Percentiles rank a stretch among this genome's conserved stretches.
These are phyloP conservation scores for Pristis pectinata DNA, from an alignment of 2,797 vertebrate species.

Conservation along the genomic window DNA sequence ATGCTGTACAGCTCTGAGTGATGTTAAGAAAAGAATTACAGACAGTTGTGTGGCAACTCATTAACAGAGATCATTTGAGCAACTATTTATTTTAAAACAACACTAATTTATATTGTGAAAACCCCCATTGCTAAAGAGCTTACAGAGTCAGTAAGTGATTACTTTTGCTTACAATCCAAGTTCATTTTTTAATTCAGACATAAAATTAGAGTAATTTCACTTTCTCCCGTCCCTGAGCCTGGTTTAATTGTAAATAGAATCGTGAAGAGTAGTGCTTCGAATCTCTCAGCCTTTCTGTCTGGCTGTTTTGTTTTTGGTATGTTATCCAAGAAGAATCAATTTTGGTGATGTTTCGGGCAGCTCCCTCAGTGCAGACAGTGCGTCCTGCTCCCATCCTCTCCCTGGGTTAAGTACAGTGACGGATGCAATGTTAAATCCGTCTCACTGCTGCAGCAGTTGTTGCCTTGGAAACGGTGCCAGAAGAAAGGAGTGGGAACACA, in stretches of 20 bases:
- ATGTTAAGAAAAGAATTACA: background rate
- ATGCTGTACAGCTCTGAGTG: too few species aligned
- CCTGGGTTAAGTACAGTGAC: background rate
- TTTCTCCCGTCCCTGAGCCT: background rate
- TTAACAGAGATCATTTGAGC: background rate
- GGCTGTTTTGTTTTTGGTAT: background rate
- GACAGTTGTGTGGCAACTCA: background rate
- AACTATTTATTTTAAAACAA: background rate
- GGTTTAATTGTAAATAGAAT: background rate
- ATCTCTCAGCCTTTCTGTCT: background rate
- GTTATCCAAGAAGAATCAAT: background rate
- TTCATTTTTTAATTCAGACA: background rate
- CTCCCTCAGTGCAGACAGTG: background rate
- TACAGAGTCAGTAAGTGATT: background rate
- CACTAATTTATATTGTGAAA: background rate
- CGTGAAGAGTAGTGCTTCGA: background rate
- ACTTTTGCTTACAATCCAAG: background rate
- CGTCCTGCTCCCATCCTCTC: background rate
- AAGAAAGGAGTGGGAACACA: background rate
- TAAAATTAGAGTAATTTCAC: background rate
- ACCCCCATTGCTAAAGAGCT: background rate
- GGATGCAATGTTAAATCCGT: background rate
- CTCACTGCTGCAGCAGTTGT: background rate
- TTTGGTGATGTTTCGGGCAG: background rate
- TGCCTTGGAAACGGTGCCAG: background rate